Conservation (phyloP, 2,888 invertebrate species). For the Rotaria magnacalcarata region DNA sequence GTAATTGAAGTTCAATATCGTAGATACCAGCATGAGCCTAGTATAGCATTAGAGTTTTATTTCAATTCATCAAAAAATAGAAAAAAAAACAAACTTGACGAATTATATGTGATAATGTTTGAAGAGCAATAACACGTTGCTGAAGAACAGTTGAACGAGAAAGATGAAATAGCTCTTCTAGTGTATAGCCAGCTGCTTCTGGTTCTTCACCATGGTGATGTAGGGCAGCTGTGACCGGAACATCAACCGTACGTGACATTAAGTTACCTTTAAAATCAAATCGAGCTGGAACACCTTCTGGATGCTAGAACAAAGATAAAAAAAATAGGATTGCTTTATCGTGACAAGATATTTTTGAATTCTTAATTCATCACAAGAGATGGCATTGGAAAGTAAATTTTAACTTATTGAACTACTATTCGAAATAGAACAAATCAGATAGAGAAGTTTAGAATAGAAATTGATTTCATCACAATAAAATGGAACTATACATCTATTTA, state of each 20-base stretch:
- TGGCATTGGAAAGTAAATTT: too few species aligned
- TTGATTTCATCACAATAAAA: too few species aligned
- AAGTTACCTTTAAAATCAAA: constrained; percentile 60
- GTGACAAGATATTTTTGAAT: too few species aligned
- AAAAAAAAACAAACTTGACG: constrained; percentile 52
- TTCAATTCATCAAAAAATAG: too few species aligned
- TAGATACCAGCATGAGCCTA: constrained; percentile 67
- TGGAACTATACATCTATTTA: too few species aligned
- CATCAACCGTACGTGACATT: constrained; percentile 61
- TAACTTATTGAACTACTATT: too few species aligned
- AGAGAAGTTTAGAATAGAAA: too few species aligned
- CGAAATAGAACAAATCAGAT: too few species aligned
- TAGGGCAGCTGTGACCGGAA: constrained; percentile 67
- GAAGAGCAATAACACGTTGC: constrained; percentile 76
- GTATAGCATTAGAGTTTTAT: too few species aligned
- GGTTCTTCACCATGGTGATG: constrained; percentile 91
- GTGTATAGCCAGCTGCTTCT: constrained; percentile 73
- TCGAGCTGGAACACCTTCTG: constrained; percentile 48
- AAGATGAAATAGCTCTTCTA: constrained; percentile 79
- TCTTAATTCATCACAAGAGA: too few species aligned
- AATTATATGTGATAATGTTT: constrained; percentile 72
- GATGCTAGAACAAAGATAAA: neutral
- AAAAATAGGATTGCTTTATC: too few species aligned
- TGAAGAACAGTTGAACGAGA: constrained; percentile 70
- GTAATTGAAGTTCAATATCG: constrained; percentile 70